Evolutionary conservation across 2,888 invertebrate genomes (phyloP).

Genomic region (Drosophila vallismaia): DNA sequence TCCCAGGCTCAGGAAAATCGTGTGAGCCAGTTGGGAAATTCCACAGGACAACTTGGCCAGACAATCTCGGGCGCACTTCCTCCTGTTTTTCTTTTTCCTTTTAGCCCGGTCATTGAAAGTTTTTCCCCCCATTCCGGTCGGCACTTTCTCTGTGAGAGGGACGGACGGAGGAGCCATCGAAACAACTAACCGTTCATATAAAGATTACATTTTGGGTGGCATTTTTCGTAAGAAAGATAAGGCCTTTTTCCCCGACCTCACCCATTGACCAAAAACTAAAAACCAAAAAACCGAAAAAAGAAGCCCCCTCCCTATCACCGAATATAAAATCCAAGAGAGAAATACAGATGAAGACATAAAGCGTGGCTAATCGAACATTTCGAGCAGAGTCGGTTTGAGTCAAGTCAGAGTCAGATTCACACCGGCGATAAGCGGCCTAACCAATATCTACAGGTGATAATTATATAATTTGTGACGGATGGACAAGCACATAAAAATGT

Average conservation of each 20-base stretch:
- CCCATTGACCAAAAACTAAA: conserved; percentile 28
- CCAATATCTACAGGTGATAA: conserved; percentile 81
- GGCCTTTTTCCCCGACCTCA: conserved; percentile 25
- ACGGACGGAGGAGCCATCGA: conserved; percentile 13
- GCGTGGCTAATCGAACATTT: conserved; percentile 82
- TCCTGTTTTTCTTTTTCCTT: conserved; percentile 11
- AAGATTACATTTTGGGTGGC: conserved; percentile 73
- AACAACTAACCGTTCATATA: conserved; percentile 46
- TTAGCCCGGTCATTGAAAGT: conserved; percentile 66
- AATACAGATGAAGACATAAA: conserved; percentile 79
- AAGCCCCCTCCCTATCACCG: neutral
- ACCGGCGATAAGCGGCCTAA: conserved; percentile 78
- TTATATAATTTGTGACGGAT: conserved; percentile 82
- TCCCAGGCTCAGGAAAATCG: conserved; percentile 25
- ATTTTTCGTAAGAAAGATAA: conserved; percentile 73
- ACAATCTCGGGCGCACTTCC: conserved; percentile 16
- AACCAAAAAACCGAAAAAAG: neutral
- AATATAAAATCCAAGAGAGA: conserved; percentile 20
- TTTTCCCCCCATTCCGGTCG: conserved; percentile 30
- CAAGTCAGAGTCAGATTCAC: conserved; percentile 67
- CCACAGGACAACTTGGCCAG: conserved; percentile 24
- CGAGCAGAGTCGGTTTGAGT: conserved; percentile 50
- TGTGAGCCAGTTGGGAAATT: conserved; percentile 24
- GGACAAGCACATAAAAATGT: conserved; percentile 79
- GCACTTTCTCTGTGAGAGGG: conserved; percentile 51